Conservation (phyloP, 2,888 invertebrate species). For the Trissoscelio sp. region DNA sequence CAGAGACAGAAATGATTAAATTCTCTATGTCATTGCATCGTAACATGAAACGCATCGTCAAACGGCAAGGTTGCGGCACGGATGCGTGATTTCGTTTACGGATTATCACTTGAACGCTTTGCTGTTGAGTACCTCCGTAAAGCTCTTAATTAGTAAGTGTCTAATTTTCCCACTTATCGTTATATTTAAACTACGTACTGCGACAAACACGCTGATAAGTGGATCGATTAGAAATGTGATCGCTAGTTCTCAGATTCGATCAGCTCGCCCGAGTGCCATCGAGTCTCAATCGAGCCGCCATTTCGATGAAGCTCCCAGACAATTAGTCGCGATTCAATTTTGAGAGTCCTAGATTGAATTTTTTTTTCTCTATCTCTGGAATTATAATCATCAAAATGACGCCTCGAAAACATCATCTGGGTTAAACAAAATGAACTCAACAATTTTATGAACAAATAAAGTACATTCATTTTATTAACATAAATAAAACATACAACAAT, state of each 20-base stretch:
- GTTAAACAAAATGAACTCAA: background rate
- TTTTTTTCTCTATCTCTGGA: no score
- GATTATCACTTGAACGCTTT: slow-evolving; percentile 83
- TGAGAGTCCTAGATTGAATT: background rate
- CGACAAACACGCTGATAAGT: slow-evolving; percentile 26
- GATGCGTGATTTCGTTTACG: slow-evolving; percentile 78
- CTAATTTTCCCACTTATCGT: slow-evolving; percentile 65
- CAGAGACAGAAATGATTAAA: slow-evolving; percentile 1
- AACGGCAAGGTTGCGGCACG: slow-evolving; percentile 74
- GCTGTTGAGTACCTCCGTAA: slow-evolving; percentile 80
- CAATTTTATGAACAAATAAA: slow-evolving; percentile 45
- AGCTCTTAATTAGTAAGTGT: slow-evolving; percentile 67
- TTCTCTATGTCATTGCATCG: slow-evolving; percentile 44
- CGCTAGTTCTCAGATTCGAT: slow-evolving; percentile 20
- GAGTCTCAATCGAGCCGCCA: slow-evolving; percentile 15
- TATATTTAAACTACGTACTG: slow-evolving; percentile 39
- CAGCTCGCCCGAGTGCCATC: slow-evolving; percentile 19
- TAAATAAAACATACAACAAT: slow-evolving; percentile 67
- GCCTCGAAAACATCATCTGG: no score
- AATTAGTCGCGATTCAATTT: slow-evolving; percentile 24
- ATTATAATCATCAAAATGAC: no score
- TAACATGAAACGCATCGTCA: slow-evolving; percentile 69
- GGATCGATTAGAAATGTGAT: slow-evolving; percentile 22
- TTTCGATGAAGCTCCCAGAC: background rate
- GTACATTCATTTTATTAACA: slow-evolving; percentile 65